Base-by-base conservation (phyloP, 2,888 invertebrate species). In the Axea sp. region DNA sequence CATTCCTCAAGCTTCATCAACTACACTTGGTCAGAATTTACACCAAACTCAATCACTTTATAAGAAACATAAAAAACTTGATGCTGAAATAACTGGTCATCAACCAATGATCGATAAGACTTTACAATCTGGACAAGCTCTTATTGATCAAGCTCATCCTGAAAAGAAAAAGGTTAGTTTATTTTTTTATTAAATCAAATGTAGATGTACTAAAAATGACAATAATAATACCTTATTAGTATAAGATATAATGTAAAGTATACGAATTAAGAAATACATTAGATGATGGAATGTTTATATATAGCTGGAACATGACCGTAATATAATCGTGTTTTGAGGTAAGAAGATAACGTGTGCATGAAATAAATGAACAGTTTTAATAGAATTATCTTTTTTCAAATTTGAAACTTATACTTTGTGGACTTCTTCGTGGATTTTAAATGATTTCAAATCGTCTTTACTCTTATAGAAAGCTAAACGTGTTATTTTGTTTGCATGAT, bases 1-100 rank as follows among this genome's bases (percentile, higher is more conserved):
- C 71, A 87, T 93, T 77, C 94, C 95, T 0, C 91, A 93, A 0
- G 97, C 96, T 0, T 90, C 92, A 0, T 94, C 95, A 0, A 92
- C 92, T 7, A 90, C 91, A 17, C 89, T 94, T 14, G 96, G 97
- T 0, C 92, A 93, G 53, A 97, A 95, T 88, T 89, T 99, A 30
- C 94, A 96, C 82, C 97, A 97, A 81, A 97, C 97, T 0, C 96
- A 98, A 86, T 95, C 94, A 8, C 90, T 95, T 65, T 91, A 94
- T 84, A 98, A 98, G 89, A 98, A 98, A 85, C 98, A 98, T 88
- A 95, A 93, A 88, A 97, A 99, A 88, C 89, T 99, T 71, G 93
- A 95, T 80, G 94, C 94, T 0, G 99, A 98, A 89, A 93, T 99
- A 71, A 89, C 90, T 19, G 97, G 96, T 0, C 94, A 99, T 83